Evolutionary conservation across 1,140 invertebrate genomes (phyloP), one percentile per base, ranked within the genome.

Genomic region (Prorops nasuta): DNA sequence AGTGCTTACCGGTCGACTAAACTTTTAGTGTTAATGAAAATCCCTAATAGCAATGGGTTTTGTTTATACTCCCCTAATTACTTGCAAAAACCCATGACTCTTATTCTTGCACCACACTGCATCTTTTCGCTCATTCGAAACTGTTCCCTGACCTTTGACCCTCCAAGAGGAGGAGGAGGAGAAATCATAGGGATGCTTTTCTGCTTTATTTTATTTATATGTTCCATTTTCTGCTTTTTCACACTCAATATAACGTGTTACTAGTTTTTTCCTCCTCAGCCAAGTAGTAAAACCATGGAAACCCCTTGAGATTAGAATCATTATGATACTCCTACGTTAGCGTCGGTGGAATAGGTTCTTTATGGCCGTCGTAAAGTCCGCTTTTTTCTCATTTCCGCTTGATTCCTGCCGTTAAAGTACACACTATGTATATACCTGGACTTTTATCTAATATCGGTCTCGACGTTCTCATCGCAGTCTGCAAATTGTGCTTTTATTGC

Each of bases 221-320:
- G n/a, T n/a, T n/a, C n/a, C n/a, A n/a, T n/a, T n/a, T n/a, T n/a
- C n/a, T n/a, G n/a, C n/a, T n/a, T n/a, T n/a, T n/a, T n/a, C n/a
- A n/a, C n/a, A n/a, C n/a, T n/a, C n/a, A n/a, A n/a, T n/a, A n/a
- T n/a, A n/a, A n/a, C n/a, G n/a, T n/a, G n/a, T n/a, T n/a, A n/a
- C n/a, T n/a, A n/a, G n/a, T n/a, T n/a, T n/a, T n/a, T n/a, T n/a
- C n/a, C n/a, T n/a, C n/a, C n/a, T n/a, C n/a, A n/a, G n/a, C n/a
- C n/a, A n/a, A n/a, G n/a, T 32, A 9, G 35, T 38, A 22, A 43
- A 44, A 47, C 28, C 12, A 14, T 32, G 40, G 46, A 44, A 45
- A 16, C 21, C 31, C 4, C 16, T 34, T 19, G n/a, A 56, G 58
- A 60, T 61, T 57, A 54, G 45, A 44, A 61, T 61, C 59, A 17